phyloP scores from a whole-genome alignment of 2,888 invertebrate genomes.

The Dugesia japonica region DNA sequence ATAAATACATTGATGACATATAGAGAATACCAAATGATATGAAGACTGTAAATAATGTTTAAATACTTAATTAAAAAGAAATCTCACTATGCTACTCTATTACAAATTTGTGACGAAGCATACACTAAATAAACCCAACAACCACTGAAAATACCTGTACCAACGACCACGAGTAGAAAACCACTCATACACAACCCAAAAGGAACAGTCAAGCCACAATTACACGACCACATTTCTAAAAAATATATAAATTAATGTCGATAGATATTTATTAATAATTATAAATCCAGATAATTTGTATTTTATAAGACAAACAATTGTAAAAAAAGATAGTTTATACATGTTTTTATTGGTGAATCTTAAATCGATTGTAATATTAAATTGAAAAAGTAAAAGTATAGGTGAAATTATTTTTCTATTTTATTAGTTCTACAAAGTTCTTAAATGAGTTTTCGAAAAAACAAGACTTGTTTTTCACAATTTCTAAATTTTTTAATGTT shows the following conservation, averaged over 20 bases:
- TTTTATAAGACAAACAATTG: too few relatives aligned
- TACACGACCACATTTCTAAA: neutral
- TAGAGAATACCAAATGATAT: neutral
- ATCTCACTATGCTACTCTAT: neutral
- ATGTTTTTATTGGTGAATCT: too few relatives aligned
- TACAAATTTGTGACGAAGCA: neutral
- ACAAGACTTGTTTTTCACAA: too few relatives aligned
- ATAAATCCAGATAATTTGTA: too few relatives aligned
- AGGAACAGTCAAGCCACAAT: neutral
- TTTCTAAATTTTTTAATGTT: too few relatives aligned
- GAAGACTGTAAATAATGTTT: neutral
- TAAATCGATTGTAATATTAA: too few relatives aligned
- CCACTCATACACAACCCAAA: neutral
- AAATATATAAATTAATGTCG: neutral
- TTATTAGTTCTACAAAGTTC: too few relatives aligned
- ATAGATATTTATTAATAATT: too few relatives aligned
- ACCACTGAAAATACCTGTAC: slow-evolving; percentile 9
- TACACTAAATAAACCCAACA: slow-evolving; percentile 20
- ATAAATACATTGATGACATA: neutral
- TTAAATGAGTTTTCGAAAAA: too few relatives aligned
- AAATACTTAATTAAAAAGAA: neutral
- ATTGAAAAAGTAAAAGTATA: too few relatives aligned
- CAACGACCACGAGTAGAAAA: neutral
- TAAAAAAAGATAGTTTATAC: too few relatives aligned
- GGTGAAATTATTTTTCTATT: too few relatives aligned